Percentiles rank a stretch among this genome's conserved stretches.
Evolutionary conservation across 2,888 invertebrate genomes (phyloP).

Genomic region (Oxystoma pomonae): DNA sequence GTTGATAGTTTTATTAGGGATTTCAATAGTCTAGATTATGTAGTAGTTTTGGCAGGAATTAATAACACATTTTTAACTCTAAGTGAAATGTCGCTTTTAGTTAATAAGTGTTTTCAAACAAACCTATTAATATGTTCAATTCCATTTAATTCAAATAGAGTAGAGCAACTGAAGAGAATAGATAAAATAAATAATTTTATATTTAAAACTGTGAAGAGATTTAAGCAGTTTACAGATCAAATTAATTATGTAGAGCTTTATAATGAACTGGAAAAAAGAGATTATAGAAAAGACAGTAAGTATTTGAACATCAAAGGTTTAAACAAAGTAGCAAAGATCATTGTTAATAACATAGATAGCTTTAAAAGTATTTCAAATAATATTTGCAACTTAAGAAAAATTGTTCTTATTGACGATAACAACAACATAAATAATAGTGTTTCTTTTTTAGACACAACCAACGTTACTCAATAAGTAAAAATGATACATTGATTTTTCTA

Average conservation of each 20-base stretch:
- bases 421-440: not conserved
- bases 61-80: not conserved
- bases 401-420: not conserved
- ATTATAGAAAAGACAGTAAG: not conserved
- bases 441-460: not conserved
- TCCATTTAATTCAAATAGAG: not conserved
- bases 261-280: not conserved
- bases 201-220: not conserved
- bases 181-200: not conserved
- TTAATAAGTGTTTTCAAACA: not conserved
- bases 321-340: not conserved
- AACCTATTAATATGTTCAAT: not conserved
- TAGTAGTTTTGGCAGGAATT: not conserved
- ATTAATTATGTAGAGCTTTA: not conserved
- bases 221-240: not conserved
- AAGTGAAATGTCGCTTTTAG: not conserved
- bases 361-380: not conserved
- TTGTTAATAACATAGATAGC: not conserved
- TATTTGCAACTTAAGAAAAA: not conserved
- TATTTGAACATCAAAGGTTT: not conserved
- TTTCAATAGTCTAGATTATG: not conserved
- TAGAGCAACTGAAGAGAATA: not conserved
- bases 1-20: not conserved
- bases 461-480: no score
- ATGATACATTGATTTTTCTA: no score